These are phyloP conservation scores for Erynnis tages DNA, from an alignment of 2,888 invertebrate species.

Conservation along the genomic window DNA sequence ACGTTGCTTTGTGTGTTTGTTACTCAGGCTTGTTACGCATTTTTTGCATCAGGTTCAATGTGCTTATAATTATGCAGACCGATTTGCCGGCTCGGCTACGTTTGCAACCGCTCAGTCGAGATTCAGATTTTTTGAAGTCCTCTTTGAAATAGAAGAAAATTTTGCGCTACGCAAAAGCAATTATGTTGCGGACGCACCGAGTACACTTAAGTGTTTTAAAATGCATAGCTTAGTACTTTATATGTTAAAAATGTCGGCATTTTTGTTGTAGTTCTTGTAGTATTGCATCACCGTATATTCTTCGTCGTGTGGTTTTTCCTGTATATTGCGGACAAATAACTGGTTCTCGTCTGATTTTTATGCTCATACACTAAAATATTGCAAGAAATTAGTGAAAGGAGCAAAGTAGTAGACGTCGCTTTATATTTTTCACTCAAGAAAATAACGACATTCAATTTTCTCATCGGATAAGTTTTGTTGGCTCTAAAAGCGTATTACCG, in stretches of 20 bases:
- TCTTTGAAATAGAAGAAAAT: conserved; percentile 3
- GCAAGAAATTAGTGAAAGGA: too few species aligned
- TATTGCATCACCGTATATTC: too few species aligned
- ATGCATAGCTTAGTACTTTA: too few species aligned
- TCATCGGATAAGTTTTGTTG: neutral
- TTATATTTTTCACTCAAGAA: too few species aligned
- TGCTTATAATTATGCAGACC: conserved; percentile 11
- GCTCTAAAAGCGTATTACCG: conserved; percentile 1
- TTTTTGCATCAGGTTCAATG: conserved; percentile 1
- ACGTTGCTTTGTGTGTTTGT: neutral
- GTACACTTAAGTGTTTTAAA: neutral
- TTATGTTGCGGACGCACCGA: conserved; percentile 2
- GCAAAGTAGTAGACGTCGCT: too few species aligned
- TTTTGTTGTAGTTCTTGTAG: too few species aligned
- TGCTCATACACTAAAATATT: too few species aligned
- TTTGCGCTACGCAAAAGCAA: conserved; percentile 1
- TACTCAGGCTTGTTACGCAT: neutral
- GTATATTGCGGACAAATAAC: too few species aligned
- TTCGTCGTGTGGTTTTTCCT: too few species aligned
- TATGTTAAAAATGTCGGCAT: too few species aligned
- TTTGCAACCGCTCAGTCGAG: neutral
- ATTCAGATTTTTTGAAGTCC: conserved; percentile 11
- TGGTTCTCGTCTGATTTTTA: too few species aligned
- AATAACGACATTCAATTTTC: conserved; percentile 3
- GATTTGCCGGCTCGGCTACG: conserved; percentile 8